Conservation (phyloP, 23 tunicate genomes). For the Ciona savignyi region DNA sequence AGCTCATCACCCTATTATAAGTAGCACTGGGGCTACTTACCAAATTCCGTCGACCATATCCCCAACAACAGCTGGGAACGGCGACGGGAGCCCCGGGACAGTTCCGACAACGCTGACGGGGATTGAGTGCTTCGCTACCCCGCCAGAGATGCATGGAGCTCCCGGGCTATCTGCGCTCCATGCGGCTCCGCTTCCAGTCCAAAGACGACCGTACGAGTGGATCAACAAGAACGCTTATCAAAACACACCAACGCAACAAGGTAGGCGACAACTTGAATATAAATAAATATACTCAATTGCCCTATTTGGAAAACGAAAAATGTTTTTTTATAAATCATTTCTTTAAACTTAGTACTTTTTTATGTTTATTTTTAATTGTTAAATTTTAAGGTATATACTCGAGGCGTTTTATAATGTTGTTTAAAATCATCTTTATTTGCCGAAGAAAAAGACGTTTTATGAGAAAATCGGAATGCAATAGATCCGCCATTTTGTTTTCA, state of each 20-base stretch:
- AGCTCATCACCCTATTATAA: constrained; percentile 4
- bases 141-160: constrained; percentile 8
- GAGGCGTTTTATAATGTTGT: too few species aligned
- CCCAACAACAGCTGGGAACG: constrained; percentile 7
- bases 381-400: too few species aligned
- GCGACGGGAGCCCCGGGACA: constrained; percentile 23
- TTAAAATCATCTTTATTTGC: background rate
- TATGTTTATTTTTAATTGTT: too few species aligned
- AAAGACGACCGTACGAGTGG: constrained; percentile 84
- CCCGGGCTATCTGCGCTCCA: constrained; percentile 17
- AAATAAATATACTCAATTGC: too few species aligned
- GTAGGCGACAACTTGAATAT: too few species aligned
- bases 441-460: background rate
- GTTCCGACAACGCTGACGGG: constrained; percentile 14
- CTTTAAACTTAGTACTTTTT: too few species aligned
- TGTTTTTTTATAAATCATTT: too few species aligned
- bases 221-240: constrained; percentile 81
- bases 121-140: constrained; percentile 39
- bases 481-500: background rate
- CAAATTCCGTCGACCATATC: background rate
- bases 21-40: background rate
- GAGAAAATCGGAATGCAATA: too few species aligned
- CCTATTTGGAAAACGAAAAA: too few species aligned
- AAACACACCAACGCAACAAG: constrained; percentile 66
- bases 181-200: constrained; percentile 12